Evolutionary conservation across 2,888 invertebrate species (phyloP).

Genomic region (Rutpela maculata): DNA sequence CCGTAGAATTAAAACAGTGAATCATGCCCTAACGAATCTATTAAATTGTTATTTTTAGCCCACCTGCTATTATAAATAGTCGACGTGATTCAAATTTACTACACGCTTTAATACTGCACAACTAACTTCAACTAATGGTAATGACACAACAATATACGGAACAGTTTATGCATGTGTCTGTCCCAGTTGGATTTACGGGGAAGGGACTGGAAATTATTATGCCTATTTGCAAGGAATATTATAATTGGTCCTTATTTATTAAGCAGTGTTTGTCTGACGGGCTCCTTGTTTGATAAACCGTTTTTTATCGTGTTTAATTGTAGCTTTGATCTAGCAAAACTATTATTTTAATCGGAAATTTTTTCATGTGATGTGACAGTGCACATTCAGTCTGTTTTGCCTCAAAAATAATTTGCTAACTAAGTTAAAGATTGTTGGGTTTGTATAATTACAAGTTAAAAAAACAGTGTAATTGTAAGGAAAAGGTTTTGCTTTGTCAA

Average conservation of each 20-base stretch:
- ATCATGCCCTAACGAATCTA: slow-evolving; percentile 29
- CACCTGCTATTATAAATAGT: slow-evolving; percentile 20
- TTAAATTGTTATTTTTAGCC: slow-evolving; percentile 27
- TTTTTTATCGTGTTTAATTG: too few species aligned
- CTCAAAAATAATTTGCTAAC: too few species aligned
- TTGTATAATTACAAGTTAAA: too few species aligned
- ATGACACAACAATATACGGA: slow-evolving; percentile 29
- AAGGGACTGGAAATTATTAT: neutral
- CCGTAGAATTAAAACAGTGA: slow-evolving; percentile 8
- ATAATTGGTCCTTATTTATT: slow-evolving; percentile 1
- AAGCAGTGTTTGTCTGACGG: neutral
- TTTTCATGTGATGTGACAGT: too few species aligned
- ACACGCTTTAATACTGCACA: slow-evolving; percentile 21
- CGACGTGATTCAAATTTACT: slow-evolving; percentile 29
- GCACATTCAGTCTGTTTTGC: too few species aligned
- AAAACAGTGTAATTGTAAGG: too few species aligned
- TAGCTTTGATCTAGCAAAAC: too few species aligned
- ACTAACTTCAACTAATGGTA: slow-evolving; percentile 12
- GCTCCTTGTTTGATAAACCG: too few species aligned
- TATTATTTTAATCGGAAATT: too few species aligned
- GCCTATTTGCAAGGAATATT: neutral
- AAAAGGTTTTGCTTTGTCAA: too few species aligned
- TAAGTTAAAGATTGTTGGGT: too few species aligned
- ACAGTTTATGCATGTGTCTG: slow-evolving; percentile 3
- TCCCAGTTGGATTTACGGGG: neutral